Evolutionary conservation across 2,888 invertebrate genomes (phyloP).

Genomic region (Girardia tigrina): DNA sequence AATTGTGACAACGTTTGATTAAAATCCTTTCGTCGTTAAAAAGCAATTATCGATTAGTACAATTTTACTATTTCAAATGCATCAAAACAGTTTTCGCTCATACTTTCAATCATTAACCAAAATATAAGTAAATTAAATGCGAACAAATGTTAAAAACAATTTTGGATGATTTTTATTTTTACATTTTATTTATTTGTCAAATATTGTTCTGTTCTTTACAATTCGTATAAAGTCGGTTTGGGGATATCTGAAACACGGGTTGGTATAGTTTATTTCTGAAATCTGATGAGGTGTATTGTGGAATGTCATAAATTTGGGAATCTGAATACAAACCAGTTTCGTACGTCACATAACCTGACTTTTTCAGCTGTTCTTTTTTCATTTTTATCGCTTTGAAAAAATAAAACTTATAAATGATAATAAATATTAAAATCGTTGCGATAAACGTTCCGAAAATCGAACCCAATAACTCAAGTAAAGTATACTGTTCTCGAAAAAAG

Average conservation of each 20-base stretch:
- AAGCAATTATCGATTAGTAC: too few relatives aligned
- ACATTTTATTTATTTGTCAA: background rate
- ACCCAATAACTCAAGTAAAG: background rate
- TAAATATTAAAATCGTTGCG: background rate
- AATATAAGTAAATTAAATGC: too few relatives aligned
- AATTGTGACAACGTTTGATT: too few relatives aligned
- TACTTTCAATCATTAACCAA: too few relatives aligned
- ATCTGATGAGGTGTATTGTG: constrained; percentile 18
- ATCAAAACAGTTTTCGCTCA: too few relatives aligned
- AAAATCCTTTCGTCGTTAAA: too few relatives aligned
- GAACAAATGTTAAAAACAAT: too few relatives aligned
- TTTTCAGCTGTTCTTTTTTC: background rate
- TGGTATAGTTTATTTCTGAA: constrained; percentile 1
- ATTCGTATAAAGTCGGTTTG: background rate
- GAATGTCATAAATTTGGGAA: constrained; percentile 20
- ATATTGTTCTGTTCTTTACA: background rate
- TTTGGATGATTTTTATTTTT: too few relatives aligned
- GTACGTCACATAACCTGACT: background rate
- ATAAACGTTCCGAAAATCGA: constrained; percentile 1
- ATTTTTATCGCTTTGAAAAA: constrained; percentile 6
- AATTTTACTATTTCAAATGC: too few relatives aligned
- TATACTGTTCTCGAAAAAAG: background rate
- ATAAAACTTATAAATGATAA: background rate
- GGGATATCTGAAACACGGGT: background rate
- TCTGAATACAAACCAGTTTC: background rate